phyloP scores from a whole-genome alignment of 1,140 invertebrate species.

The Dendrolimus punctatus region DNA sequence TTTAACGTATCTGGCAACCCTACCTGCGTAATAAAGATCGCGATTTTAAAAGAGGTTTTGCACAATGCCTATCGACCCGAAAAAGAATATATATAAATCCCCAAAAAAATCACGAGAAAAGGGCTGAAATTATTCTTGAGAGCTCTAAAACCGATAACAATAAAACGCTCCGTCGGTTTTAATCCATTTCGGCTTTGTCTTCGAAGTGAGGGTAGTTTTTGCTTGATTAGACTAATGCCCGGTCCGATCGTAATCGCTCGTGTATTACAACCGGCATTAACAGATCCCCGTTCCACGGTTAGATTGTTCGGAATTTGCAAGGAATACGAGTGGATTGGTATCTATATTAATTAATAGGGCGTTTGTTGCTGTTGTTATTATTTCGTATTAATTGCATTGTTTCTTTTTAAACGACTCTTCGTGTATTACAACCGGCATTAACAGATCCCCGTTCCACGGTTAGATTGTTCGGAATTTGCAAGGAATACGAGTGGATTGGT shows the following conservation, averaged over 20 bases:
- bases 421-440: background rate
- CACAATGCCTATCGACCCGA: too few species aligned
- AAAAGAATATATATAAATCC: too few species aligned
- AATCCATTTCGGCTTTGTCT: constrained; percentile 45
- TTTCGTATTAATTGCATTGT: background rate
- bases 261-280: background rate
- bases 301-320: too few species aligned
- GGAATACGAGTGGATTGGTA: background rate
- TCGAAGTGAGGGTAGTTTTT: constrained; percentile 40
- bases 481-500: background rate
- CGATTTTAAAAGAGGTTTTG: too few species aligned
- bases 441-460: too few species aligned
- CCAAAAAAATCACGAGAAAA: too few species aligned
- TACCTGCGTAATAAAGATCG: too few species aligned
- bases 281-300: too few species aligned
- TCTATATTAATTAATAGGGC: background rate
- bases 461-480: too few species aligned
- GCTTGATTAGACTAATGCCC: constrained; percentile 51
- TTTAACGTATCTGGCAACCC: too few species aligned
- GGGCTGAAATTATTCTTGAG: background rate
- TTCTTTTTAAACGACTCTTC: constrained; percentile 3
- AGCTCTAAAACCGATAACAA: constrained; percentile 46
- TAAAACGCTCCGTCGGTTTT: constrained; percentile 44
- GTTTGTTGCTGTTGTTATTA: background rate
- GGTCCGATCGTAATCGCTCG: constrained; percentile 38